Conservation (phyloP, 2,888 invertebrate species). For the Thecocarcelia acutangulata region DNA sequence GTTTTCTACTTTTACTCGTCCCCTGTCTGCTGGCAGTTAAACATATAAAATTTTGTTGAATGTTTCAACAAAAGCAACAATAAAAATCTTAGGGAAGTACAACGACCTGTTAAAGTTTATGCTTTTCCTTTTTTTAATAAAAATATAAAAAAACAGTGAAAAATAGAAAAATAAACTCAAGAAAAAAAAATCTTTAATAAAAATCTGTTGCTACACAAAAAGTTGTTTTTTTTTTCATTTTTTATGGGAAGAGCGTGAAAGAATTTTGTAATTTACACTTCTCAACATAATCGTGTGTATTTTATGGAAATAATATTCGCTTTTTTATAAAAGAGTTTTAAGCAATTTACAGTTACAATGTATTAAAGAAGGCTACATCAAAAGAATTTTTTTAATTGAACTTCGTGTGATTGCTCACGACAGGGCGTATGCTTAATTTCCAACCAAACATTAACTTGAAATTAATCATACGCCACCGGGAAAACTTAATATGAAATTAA, state of each 20-base stretch:
- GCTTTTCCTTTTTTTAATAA: background rate
- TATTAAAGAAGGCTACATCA: background rate
- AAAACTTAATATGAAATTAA: background rate
- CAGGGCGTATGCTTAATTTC: constrained; percentile 16
- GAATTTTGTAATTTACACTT: constrained; percentile 65
- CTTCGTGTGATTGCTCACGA: background rate
- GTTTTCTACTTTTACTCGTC: constrained; percentile 13
- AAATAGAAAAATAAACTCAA: background rate
- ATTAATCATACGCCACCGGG: background rate
- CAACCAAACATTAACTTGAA: background rate
- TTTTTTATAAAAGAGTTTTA: background rate
- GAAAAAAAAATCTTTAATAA: constrained; percentile 30
- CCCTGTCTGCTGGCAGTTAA: constrained; percentile 21
- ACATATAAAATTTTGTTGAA: constrained; percentile 33
- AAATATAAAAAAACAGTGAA: constrained; percentile 21
- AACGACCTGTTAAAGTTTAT: constrained; percentile 67
- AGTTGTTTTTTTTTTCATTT: background rate
- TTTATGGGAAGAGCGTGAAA: constrained; percentile 54
- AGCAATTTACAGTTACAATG: background rate
- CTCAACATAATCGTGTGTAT: constrained; percentile 46
- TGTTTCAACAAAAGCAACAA: constrained; percentile 25
- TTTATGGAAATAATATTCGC: background rate
- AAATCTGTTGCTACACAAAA: constrained; percentile 38
- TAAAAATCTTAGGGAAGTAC: constrained; percentile 60
- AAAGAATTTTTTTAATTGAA: constrained; percentile 17